Conservation (phyloP, 2,113 vertebrate species). For the Megaceryle torquata region DNA sequence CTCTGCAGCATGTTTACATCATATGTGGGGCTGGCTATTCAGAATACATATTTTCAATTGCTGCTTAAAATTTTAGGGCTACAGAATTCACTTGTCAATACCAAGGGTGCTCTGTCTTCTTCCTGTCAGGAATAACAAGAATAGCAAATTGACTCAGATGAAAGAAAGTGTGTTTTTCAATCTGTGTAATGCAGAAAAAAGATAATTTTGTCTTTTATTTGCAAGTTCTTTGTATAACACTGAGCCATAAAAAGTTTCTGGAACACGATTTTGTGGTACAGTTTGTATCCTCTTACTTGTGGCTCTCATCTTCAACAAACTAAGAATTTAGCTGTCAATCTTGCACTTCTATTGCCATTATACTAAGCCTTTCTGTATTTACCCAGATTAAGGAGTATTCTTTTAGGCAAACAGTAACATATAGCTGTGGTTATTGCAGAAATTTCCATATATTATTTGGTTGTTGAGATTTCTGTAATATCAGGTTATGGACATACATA, state of each 20-base stretch:
- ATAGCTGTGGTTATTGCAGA: neutral
- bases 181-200: neutral
- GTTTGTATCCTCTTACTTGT: neutral
- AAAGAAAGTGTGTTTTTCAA: neutral
- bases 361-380: neutral
- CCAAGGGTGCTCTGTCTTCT: neutral
- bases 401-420: neutral
- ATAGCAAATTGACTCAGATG: neutral
- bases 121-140: neutral
- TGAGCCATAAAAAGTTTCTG: neutral
- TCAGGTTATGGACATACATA: neutral
- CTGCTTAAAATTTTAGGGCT: neutral
- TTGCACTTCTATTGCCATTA: neutral
- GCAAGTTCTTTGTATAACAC: neutral
- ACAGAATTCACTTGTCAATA: neutral
- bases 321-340: neutral
- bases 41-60: neutral
- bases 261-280: neutral
- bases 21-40: neutral
- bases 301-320: neutral
- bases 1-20: neutral
- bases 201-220: neutral
- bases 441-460: neutral
- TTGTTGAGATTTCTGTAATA: neutral
- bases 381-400: neutral